Percentiles rank a stretch among this genome's conserved stretches.
phyloP scores from a whole-genome alignment of 2,888 invertebrate species.

The Cryptus armator region DNA sequence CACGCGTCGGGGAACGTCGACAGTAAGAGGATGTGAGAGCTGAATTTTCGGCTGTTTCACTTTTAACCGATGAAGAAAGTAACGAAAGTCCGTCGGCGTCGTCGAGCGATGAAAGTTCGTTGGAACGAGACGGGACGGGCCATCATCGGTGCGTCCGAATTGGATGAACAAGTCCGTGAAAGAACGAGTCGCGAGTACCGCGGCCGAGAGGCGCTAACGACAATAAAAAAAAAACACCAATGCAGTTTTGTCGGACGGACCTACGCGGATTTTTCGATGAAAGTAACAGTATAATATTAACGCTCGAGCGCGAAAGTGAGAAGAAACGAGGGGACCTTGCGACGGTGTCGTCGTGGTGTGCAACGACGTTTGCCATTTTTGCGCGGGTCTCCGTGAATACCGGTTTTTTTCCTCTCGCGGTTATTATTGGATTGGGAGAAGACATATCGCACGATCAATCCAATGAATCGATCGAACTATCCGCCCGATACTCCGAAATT shows the following conservation, averaged over 20 bases:
- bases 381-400: constrained; percentile 11
- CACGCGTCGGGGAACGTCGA: neutral
- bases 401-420: constrained; percentile 43
- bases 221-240: constrained; percentile 14
- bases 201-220: neutral
- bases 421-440: neutral
- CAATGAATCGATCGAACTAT: neutral
- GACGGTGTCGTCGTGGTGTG: constrained; percentile 23
- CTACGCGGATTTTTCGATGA: constrained; percentile 72
- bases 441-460: constrained; percentile 3
- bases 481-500: constrained; percentile 8
- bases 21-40: constrained; percentile 66
- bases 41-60: constrained; percentile 76
- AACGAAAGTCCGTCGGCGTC: constrained; percentile 77
- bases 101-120: constrained; percentile 79
- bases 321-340: constrained; percentile 69
- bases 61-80: constrained; percentile 81
- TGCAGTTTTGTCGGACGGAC: constrained; percentile 44
- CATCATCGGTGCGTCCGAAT: constrained; percentile 32
- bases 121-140: constrained; percentile 5
- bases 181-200: constrained; percentile 28
- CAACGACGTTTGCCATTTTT: constrained; percentile 33
- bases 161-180: constrained; percentile 13
- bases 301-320: constrained; percentile 28
- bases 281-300: constrained; percentile 75